Conservation (phyloP, 2,113 vertebrate genomes). For the Siniperca knerii region DNA sequence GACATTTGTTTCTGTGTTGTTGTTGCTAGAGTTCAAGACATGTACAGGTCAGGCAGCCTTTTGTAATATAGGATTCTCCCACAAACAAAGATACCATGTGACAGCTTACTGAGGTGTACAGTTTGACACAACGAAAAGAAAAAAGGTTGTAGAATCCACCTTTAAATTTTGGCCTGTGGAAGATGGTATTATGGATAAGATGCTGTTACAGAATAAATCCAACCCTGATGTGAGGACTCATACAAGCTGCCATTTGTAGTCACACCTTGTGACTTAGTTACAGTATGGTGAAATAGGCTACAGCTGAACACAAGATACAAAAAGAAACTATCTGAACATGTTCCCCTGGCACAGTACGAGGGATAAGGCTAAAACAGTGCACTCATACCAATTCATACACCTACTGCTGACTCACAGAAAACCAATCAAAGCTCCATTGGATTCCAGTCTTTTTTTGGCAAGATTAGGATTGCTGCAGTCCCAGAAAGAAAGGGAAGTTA, state of each 20-base stretch:
- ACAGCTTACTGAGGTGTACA: slow-evolving; percentile 39
- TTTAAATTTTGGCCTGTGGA: slow-evolving; percentile 55
- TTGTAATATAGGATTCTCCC: slow-evolving; percentile 39
- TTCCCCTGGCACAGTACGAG: slow-evolving; percentile 54
- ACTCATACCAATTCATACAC: slow-evolving; percentile 29
- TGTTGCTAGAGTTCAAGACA: slow-evolving; percentile 54
- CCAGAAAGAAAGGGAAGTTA: slow-evolving; percentile 1
- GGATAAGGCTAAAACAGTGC: slow-evolving; percentile 69
- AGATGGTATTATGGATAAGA: slow-evolving; percentile 42
- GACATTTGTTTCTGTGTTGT: slow-evolving; percentile 51
- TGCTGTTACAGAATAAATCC: slow-evolving; percentile 45
- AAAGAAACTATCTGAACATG: slow-evolving; percentile 21
- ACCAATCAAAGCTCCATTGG: slow-evolving; percentile 19
- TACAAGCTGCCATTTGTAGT: slow-evolving; percentile 77
- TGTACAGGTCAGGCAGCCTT: slow-evolving; percentile 60
- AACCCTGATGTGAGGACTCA: slow-evolving; percentile 52
- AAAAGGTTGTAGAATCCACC: slow-evolving; percentile 27
- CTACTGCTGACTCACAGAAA: slow-evolving; percentile 18
- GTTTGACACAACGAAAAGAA: slow-evolving; percentile 4
- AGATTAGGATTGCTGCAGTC: slow-evolving; percentile 41
- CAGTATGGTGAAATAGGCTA: slow-evolving; percentile 60
- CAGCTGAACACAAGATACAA: slow-evolving; percentile 41
- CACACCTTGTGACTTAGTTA: slow-evolving; percentile 59
- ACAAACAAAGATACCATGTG: slow-evolving; percentile 24
- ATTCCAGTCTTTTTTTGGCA: slow-evolving; percentile 65